Percentiles rank a stretch among this genome's conserved stretches.
Evolutionary conservation across 2,888 invertebrate species (phyloP).

Genomic region (Elegia similella): DNA sequence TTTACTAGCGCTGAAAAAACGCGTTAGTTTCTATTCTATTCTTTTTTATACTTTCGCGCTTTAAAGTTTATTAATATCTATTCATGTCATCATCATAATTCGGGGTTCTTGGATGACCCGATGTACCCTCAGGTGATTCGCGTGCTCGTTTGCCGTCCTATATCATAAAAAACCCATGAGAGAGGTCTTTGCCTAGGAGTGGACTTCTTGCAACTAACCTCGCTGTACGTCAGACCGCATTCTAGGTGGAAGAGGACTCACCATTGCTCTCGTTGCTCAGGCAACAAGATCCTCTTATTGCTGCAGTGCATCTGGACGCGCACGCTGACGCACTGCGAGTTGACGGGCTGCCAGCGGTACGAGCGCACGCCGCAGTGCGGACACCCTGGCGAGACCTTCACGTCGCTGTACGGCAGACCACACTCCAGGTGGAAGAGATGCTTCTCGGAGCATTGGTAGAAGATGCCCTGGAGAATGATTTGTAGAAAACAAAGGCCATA

Average conservation of each 20-base stretch:
- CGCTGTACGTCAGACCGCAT: no score
- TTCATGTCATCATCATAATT: no score
- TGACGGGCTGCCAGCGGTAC: constrained; percentile 60
- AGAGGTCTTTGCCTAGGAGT: no score
- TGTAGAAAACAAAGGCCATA: background rate
- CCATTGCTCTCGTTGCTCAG: constrained; percentile 72
- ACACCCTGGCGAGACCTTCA: constrained; percentile 52
- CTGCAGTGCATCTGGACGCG: constrained; percentile 56
- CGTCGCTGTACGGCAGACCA: constrained; percentile 71
- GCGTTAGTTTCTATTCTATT: no score
- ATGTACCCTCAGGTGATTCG: no score
- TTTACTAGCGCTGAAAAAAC: no score
- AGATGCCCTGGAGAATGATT: constrained; percentile 84
- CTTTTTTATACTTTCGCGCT: no score
- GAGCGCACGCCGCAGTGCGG: constrained; percentile 72
- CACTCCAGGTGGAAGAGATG: constrained; percentile 94
- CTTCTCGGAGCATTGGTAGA: constrained; percentile 88
- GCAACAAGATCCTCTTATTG: constrained; percentile 62
- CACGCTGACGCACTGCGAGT: constrained; percentile 49
- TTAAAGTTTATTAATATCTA: no score
- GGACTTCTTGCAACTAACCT: no score
- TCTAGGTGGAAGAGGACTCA: constrained; percentile 38
- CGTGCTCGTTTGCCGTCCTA: no score
- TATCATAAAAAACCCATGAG: no score
- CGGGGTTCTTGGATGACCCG: no score